phyloP scores from a whole-genome alignment of 2,797 vertebrate genomes.

The Triplophysa bombifrons region DNA sequence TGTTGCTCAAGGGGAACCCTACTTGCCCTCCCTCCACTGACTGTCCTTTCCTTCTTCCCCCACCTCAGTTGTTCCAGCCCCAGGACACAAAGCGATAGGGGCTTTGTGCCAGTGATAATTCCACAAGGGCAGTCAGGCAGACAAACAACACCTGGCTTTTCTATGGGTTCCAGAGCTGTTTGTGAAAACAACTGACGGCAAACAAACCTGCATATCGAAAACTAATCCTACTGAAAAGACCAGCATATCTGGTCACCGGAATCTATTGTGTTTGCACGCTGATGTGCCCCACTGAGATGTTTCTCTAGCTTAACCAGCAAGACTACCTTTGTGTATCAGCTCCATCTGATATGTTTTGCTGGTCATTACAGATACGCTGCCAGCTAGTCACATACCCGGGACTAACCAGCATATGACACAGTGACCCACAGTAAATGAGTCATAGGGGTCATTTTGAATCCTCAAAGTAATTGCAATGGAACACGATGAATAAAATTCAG shows the following conservation, averaged over 20 bases:
- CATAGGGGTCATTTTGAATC: background rate
- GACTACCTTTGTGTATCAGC: background rate
- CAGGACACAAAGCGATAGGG: constrained; percentile 65
- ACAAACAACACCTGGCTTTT: constrained; percentile 66
- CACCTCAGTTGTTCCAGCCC: constrained; percentile 37
- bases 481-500: background rate
- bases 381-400: background rate
- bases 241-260: background rate
- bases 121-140: constrained; percentile 76
- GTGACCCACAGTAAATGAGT: constrained; percentile 8
- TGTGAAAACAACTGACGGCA: constrained; percentile 27
- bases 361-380: constrained; percentile 7
- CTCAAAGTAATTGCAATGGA: background rate
- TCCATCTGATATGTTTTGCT: background rate
- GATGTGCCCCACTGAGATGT: background rate
- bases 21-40: constrained; percentile 5
- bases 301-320: background rate
- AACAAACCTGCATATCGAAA: background rate
- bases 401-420: background rate
- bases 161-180: constrained; percentile 60
- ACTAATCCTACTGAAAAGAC: constrained; percentile 4
- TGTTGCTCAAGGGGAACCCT: constrained; percentile 34
- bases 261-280: background rate
- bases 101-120: constrained; percentile 72
- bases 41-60: constrained; percentile 30